Percentiles rank a stretch among this genome's conserved stretches.
These are phyloP conservation scores for Aethina tumida DNA, from an alignment of 1,140 invertebrate genomes.

Conservation along the genomic window DNA sequence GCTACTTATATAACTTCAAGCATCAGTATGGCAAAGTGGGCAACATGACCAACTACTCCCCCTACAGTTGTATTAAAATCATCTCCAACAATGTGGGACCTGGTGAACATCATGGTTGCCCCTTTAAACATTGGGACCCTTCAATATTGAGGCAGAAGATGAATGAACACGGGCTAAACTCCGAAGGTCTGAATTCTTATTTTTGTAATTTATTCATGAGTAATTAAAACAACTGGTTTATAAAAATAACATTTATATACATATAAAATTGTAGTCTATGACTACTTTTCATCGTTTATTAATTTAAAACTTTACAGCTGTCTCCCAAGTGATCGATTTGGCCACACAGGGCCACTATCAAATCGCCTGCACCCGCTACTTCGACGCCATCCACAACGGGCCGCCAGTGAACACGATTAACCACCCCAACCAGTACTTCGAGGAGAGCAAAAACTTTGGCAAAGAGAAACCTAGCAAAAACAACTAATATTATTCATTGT, in stretches of 20 bases:
- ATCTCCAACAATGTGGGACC: constrained; percentile 65
- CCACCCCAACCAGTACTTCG: constrained; percentile 88
- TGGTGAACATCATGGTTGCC: constrained; percentile 89
- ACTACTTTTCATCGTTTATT: too few relatives aligned
- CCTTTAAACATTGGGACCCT: constrained; percentile 74
- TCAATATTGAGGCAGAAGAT: constrained; percentile 65
- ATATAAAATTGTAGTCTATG: too few relatives aligned
- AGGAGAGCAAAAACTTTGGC: constrained; percentile 19
- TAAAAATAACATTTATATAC: too few relatives aligned
- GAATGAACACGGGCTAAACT: constrained; percentile 48
- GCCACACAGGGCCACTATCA: constrained; percentile 63
- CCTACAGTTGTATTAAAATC: constrained; percentile 87
- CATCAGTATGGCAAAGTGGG: constrained; percentile 96
- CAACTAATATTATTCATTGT: constrained; percentile 12
- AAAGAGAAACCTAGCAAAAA: constrained; percentile 13
- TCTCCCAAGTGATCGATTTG: constrained; percentile 50
- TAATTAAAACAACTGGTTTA: too few relatives aligned
- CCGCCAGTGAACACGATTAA: constrained; percentile 57
- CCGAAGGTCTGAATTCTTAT: constrained; percentile 34
- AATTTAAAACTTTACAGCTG: too few relatives aligned
- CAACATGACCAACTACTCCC: constrained; percentile 79
- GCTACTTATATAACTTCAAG: constrained; percentile 83
- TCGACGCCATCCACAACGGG: constrained; percentile 62
- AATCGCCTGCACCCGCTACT: constrained; percentile 82
- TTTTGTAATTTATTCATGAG: constrained; percentile 1